These are phyloP conservation scores for Alethe diademata DNA, from an alignment of 2,113 vertebrate genomes.

Conservation along the genomic window DNA sequence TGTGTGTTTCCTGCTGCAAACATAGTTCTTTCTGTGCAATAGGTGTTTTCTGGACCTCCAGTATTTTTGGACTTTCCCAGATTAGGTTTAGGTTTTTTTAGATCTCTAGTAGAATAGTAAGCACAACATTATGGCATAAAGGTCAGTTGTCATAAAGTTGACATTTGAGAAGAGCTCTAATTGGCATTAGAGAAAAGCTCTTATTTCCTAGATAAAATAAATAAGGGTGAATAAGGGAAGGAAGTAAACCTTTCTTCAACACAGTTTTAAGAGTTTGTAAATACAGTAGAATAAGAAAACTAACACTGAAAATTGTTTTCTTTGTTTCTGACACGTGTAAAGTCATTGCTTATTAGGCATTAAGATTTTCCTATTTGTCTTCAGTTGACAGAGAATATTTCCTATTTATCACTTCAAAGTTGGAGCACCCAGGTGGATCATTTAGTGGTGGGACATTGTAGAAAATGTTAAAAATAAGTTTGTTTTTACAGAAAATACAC, in stretches of 20 bases:
- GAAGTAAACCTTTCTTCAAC: background rate
- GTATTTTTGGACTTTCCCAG: background rate
- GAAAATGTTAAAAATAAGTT: background rate
- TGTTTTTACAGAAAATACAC: background rate
- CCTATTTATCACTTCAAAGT: background rate
- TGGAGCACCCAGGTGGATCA: background rate
- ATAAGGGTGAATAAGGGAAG: background rate
- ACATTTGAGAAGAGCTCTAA: background rate
- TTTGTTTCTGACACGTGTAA: background rate
- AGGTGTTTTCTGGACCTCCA: background rate
- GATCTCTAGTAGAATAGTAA: conserved; percentile 3
- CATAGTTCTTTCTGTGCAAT: conserved; percentile 13
- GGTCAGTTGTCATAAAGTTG: background rate
- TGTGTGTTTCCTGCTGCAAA: background rate
- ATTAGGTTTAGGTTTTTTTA: background rate
- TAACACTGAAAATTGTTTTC: background rate
- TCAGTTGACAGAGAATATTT: background rate
- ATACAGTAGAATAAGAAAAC: background rate
- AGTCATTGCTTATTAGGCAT: accelerated
- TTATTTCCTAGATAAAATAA: background rate
- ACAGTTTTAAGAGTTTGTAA: background rate
- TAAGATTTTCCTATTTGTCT: background rate
- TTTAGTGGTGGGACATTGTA: background rate
- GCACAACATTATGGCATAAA: background rate
- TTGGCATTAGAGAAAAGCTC: background rate